A percentile compares a stretch with the other conserved stretches of the same genome.
Evolutionary conservation across 2,888 invertebrate genomes (phyloP).

Genomic region (Scaptomyza tumidula): DNA sequence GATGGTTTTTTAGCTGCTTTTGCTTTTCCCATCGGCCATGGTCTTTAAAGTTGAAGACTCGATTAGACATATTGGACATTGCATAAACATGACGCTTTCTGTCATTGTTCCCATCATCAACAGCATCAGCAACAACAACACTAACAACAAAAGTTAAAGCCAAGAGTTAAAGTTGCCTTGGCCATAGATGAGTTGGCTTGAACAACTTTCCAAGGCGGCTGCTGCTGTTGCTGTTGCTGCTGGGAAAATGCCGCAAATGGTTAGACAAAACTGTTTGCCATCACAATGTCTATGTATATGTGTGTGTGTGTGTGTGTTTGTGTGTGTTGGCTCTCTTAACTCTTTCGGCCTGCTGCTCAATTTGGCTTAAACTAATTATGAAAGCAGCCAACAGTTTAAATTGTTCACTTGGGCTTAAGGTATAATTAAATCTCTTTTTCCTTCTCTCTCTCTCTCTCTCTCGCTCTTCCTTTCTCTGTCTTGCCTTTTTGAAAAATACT

Average conservation of each 20-base stretch:
- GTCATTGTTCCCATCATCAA: constrained; percentile 63
- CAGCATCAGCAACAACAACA: constrained; percentile 18
- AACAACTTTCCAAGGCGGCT: constrained; percentile 61
- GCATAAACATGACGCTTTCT: constrained; percentile 68
- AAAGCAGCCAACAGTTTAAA: constrained; percentile 51
- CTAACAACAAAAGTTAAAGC: constrained; percentile 16
- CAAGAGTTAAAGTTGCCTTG: constrained; percentile 44
- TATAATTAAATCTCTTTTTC: constrained; percentile 50
- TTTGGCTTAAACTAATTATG: constrained; percentile 71
- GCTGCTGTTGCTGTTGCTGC: constrained; percentile 35
- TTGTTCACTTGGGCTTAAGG: constrained; percentile 29
- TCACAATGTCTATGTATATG: constrained; percentile 14
- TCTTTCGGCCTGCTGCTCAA: constrained; percentile 33
- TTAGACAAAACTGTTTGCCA: constrained; percentile 49
- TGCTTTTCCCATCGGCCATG: constrained; percentile 57
- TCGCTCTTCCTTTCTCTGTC: not conserved
- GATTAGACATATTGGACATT: constrained; percentile 66
- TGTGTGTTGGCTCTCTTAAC: constrained; percentile 8
- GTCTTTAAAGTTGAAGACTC: constrained; percentile 36
- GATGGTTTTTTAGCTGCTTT: constrained; percentile 30
- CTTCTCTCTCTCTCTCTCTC: not conserved
- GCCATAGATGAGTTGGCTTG: constrained; percentile 53
- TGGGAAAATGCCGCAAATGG: constrained; percentile 76
- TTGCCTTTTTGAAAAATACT: no score
- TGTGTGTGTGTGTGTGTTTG: not conserved